Conservation (phyloP, 1,140 invertebrate species). For the Dinoponera quadriceps region DNA sequence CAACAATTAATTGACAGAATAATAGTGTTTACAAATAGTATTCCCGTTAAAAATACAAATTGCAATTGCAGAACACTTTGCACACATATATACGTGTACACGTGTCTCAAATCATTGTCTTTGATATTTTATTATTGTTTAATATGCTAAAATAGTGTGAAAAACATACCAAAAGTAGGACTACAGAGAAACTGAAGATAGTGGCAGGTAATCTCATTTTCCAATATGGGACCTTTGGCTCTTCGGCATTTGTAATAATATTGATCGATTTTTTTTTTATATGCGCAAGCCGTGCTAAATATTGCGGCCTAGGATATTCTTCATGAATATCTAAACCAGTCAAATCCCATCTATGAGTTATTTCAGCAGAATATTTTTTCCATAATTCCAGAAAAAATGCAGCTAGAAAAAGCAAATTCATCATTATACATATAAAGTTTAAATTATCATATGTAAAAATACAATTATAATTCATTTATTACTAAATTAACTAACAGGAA, state of each 20-base stretch:
- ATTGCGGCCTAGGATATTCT: conserved; percentile 95
- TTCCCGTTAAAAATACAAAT: no score
- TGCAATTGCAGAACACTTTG: no score
- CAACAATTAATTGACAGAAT: no score
- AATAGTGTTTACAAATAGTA: no score
- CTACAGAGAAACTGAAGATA: conserved; percentile 93
- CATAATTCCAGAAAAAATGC: conserved; percentile 96
- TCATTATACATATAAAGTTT: background rate
- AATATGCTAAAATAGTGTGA: conserved; percentile 1
- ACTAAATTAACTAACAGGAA: background rate
- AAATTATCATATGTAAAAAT: background rate
- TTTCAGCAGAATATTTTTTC: conserved; percentile 96
- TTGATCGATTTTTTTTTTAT: conserved; percentile 90
- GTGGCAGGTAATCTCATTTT: conserved; percentile 93
- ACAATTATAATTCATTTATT: background rate
- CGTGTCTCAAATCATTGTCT: no score
- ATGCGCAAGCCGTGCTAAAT: conserved; percentile 91
- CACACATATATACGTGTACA: no score
- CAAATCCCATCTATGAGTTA: conserved; percentile 96
- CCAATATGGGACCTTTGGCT: conserved; percentile 96
- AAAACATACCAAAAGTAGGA: conserved; percentile 90
- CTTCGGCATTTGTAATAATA: conserved; percentile 91
- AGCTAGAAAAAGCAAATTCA: conserved; percentile 85
- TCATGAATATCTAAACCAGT: conserved; percentile 94
- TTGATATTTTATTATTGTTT: no score